These are phyloP conservation scores for Hymenopus coronatus DNA, from an alignment of 2,888 invertebrate species.

Conservation along the genomic window DNA sequence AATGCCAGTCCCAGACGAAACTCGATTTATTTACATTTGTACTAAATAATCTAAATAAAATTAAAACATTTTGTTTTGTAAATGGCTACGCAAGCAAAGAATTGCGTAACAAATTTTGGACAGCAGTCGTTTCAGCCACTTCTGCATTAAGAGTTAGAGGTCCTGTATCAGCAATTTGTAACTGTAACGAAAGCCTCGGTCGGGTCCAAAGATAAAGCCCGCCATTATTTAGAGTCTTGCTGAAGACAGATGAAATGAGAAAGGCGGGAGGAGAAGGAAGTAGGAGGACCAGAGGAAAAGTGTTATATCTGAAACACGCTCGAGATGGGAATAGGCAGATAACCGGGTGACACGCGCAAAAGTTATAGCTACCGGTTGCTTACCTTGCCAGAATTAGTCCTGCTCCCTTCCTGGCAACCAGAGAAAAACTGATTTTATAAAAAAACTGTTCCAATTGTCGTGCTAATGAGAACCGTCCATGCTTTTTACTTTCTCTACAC, in stretches of 20 bases:
- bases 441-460: neutral
- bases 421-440: neutral
- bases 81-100: no score
- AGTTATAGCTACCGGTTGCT: constrained; percentile 5
- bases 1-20: no score
- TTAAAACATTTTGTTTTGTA: no score
- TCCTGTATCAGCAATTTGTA: neutral
- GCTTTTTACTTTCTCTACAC: no score
- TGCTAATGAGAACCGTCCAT: neutral
- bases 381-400: neutral
- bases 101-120: no score
- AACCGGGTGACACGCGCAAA: constrained; percentile 3
- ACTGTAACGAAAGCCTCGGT: neutral
- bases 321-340: neutral
- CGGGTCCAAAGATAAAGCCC: neutral
- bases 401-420: neutral
- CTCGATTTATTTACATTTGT: no score
- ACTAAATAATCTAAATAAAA: no score
- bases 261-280: neutral
- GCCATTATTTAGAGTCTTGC: neutral
- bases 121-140: neutral
- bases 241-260: neutral
- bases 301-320: neutral
- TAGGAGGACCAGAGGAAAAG: neutral
- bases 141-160: neutral